Evolutionary conservation across 2,888 invertebrate genomes (phyloP), one percentile per base, ranked within the genome.

Genomic region (Thecocarcelia acutangulata): DNA sequence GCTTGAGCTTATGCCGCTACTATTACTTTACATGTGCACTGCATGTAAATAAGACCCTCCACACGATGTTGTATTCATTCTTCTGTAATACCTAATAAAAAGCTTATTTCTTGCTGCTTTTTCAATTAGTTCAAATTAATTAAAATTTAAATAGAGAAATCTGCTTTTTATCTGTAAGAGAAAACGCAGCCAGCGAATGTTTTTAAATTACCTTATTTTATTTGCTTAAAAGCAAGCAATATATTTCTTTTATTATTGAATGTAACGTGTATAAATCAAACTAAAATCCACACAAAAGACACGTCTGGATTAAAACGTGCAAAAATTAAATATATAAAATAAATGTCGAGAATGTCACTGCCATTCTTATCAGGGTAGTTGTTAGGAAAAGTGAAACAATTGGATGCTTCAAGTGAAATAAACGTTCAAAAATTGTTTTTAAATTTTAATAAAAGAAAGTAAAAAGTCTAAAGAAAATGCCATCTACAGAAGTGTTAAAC

Each of bases 401-500:
- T 46, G 8, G 56, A 59, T 74, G 24, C 24, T 42, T 33, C 19
- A 11, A 52, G 37, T 19, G 1, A 17, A 73, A 54, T n/a, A 42
- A 42, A 11, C 17, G 24, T 19, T 50, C 4, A 8, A 33, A 33
- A 33, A 8, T 33, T 33, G 9, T 9, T 33, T 33, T 33, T 40
- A 48, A 64, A 50, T 17, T 48, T 48, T 3, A 0, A 58, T 12
- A 24, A 50, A 63, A 69, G 15, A n/a, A 17, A 37, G 61, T 56
- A 48, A 48, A 69, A 64, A 56, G 4, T 9, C 13, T 52, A 4
- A 54, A n/a, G 8, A 85, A 37, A 63, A 87, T 87, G 87, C 84
- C 87, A n/a, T 85, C 86, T 46, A 69, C 86, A 3, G 86, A 88
- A 84, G 74, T 87, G 9, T 85, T 88, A 21, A 70, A 84, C 42